These are phyloP conservation scores for Ciona savignyi DNA, from an alignment of 23 tunicate genomes.

Conservation along the genomic window DNA sequence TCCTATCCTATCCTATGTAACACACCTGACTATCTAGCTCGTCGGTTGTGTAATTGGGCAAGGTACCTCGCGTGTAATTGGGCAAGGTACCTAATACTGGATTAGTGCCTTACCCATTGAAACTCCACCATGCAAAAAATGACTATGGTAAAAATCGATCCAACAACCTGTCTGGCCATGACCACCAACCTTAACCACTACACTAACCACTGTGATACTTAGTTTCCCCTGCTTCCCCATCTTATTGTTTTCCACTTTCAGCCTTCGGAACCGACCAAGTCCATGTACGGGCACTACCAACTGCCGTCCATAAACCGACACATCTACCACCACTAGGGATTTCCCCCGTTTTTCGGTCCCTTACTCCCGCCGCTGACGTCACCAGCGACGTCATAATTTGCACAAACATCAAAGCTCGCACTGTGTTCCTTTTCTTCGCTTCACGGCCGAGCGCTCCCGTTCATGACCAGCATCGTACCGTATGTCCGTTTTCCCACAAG, in stretches of 20 bases:
- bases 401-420: background rate
- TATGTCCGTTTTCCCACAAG: too few species aligned
- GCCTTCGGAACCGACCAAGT: slow-evolving; percentile 67
- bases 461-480: slow-evolving; percentile 31
- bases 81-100: too few species aligned
- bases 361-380: background rate
- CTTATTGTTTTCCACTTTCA: slow-evolving; percentile 11
- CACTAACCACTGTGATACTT: too few species aligned
- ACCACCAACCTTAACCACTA: too few species aligned
- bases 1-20: too few species aligned
- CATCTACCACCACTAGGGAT: slow-evolving; percentile 46
- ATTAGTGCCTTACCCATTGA: too few species aligned
- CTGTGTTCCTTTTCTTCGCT: background rate
- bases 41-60: too few species aligned
- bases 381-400: slow-evolving; percentile 14
- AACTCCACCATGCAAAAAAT: too few species aligned
- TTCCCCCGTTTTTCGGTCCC: background rate
- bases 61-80: too few species aligned
- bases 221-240: background rate
- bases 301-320: slow-evolving; percentile 94
- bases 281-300: slow-evolving; percentile 92
- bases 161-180: too few species aligned
- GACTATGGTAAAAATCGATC: too few species aligned
- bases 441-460: background rate
- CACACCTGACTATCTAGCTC: too few species aligned